phyloP scores from a whole-genome alignment of 2,113 vertebrate genomes.

The Phalacrocorax aristotelis region DNA sequence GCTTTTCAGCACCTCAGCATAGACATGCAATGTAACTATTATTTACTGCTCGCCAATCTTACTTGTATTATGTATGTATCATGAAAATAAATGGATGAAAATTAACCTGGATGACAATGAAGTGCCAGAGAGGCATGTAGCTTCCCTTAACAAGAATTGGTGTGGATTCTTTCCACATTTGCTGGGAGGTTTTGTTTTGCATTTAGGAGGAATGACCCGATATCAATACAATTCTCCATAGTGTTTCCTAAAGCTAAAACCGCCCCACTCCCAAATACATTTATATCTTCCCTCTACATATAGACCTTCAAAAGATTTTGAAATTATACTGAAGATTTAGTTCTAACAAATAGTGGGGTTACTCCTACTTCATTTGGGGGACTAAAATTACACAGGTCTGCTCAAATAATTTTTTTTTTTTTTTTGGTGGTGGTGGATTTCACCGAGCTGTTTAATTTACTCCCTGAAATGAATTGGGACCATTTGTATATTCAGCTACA shows the following conservation, averaged over 20 bases:
- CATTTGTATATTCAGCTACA: not conserved
- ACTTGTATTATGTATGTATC: not conserved
- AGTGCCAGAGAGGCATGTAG: not conserved
- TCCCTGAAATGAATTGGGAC: not conserved
- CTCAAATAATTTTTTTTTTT: not conserved
- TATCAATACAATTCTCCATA: not conserved
- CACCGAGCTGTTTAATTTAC: not conserved
- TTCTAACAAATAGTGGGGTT: not conserved
- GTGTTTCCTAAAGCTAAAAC: not conserved
- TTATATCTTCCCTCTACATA: not conserved
- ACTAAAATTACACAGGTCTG: not conserved
- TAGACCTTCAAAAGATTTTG: not conserved
- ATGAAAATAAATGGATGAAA: not conserved
- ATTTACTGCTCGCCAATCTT: not conserved
- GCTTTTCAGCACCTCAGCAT: not conserved
- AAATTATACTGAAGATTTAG: not conserved
- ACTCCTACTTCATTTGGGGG: not conserved
- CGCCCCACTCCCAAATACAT: not conserved
- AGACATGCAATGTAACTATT: slow-evolving; percentile 3
- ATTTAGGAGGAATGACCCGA: not conserved
- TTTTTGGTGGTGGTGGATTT: not conserved
- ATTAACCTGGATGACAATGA: not conserved
- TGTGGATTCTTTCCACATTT: not conserved
- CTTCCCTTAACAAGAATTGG: not conserved
- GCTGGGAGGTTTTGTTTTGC: not conserved